phyloP scores from a whole-genome alignment of 2,113 vertebrate genomes.

The Petrocephalus zakoni region DNA sequence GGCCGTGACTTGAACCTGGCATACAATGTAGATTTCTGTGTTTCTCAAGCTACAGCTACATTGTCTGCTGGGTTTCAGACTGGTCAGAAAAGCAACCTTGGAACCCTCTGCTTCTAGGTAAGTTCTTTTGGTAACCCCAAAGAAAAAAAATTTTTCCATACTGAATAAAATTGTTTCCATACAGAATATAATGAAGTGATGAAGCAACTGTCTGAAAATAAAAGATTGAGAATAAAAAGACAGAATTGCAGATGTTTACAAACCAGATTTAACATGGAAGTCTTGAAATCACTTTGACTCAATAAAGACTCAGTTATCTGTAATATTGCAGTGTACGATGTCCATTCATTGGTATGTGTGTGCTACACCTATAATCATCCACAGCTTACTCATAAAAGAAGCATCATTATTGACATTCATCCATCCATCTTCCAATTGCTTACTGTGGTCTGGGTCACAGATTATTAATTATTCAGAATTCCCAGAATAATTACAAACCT shows the following conservation, averaged over 20 bases:
- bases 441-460: not conserved
- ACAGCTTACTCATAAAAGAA: not conserved
- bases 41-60: slow-evolving; percentile 96
- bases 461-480: not conserved
- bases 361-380: not conserved
- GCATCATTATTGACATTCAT: not conserved
- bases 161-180: not conserved
- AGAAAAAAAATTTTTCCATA: not conserved
- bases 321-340: not conserved
- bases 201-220: not conserved
- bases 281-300: not conserved
- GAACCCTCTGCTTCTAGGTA: not conserved
- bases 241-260: not conserved
- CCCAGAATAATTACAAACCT: not conserved
- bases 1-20: slow-evolving; percentile 79
- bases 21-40: slow-evolving; percentile 99
- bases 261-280: not conserved
- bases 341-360: not conserved
- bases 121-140: not conserved
- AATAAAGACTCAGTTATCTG: not conserved
- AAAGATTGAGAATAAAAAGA: not conserved
- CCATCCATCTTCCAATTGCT: not conserved
- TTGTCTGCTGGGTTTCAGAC: slow-evolving; percentile 99
- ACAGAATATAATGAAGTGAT: not conserved
- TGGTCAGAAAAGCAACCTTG: slow-evolving; percentile 45